Evolutionary conservation across 2,113 vertebrate species (phyloP), one percentile per base, ranked within the genome.

Genomic region (Lipophrys pholis): DNA sequence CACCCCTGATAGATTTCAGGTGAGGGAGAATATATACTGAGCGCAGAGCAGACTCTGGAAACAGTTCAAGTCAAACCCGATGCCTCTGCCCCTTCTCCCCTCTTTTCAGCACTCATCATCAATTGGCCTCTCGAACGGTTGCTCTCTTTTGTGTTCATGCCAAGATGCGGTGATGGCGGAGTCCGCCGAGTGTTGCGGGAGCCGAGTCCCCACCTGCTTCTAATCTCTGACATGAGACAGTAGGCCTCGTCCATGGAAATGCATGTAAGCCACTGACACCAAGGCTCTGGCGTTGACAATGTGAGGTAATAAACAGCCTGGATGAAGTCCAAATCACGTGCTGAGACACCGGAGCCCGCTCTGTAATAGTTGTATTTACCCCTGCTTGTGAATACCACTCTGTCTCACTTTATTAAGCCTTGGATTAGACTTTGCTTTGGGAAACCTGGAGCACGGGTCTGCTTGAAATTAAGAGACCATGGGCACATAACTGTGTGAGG

Each of bases 61-160:
- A 63, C 12, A 68, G 49, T 70, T 76, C 15, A 56, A 73, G 53
- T 11, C 11, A 45, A 46, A 77, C 45, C 54, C 41, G 0, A 2
- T 21, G 36, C 64, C 64, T 69, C 21, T 52, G n/a, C 52, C 43
- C 49, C 36, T 16, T 16, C 49, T 15, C 11, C 36, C 21, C 46
- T 41, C 80, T 77, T 90, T 88, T 88, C 82, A 83, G 6, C 86
- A 83, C 82, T 82, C 82, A 58, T 51, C 50, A 42, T 51, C 15
- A 14, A 73, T 46, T 48, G 71, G 64, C 42, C 66, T 78, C 60
- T 71, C 60, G 61, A 73, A 69, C 43, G 54, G n/a, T 14, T 69
- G 45, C 39, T 78, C 46, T 75, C 74, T 82, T 86, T 84, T 65
- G 71, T 75, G 59, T 42, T 42, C 53, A 14, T 63, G 77, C 81